Evolutionary conservation across 2,797 vertebrate genomes (phyloP), one percentile per base, ranked within the genome.

Genomic region (Pagetopsis macropterus): DNA sequence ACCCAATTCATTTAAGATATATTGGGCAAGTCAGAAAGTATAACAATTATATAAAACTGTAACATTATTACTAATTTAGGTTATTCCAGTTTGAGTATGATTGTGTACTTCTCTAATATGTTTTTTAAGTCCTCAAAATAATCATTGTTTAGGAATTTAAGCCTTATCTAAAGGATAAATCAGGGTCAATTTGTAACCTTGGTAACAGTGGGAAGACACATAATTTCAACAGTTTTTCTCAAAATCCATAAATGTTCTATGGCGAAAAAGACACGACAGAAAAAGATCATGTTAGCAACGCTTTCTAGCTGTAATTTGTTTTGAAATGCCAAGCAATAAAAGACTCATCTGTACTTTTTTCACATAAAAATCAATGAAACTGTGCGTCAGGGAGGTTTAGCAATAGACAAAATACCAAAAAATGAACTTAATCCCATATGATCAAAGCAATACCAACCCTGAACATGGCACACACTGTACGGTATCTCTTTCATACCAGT

Each of bases 281-380:
- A 19, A 52, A 48, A 19, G 2, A 43, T 63, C 27, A 15, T 11
- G 33, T 37, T 1, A 12, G 33, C 1, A 15, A 21, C 33, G 61
- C 3, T 21, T 27, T 55, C 9, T 40, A 0, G 48, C 14, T 62
- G 59, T 52, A 3, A 66, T 70, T 76, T 37, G 0, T 27, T 60
- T 65, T 17, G 14, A 62, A 70, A 70, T 54, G 41, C 33, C 70
- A 60, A 43, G 1, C 31, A 48, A 60, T 54, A 58, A 57, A 54
- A 68, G 48, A 61, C 31, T 41, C 37, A 61, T 15, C 46, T 50
- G 54, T 37, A 2, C 41, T 65, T 66, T 67, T 27, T 54, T 78
- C 37, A 51, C 10, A 4, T 43, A 9, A 61, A 62, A 72, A 68
- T 49, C n/a, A 19, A 58, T 57, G 43, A 54, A 5, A 21, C 6